These are phyloP conservation scores for Chaetops frenatus DNA, from an alignment of 2,113 vertebrate species.

Conservation along the genomic window DNA sequence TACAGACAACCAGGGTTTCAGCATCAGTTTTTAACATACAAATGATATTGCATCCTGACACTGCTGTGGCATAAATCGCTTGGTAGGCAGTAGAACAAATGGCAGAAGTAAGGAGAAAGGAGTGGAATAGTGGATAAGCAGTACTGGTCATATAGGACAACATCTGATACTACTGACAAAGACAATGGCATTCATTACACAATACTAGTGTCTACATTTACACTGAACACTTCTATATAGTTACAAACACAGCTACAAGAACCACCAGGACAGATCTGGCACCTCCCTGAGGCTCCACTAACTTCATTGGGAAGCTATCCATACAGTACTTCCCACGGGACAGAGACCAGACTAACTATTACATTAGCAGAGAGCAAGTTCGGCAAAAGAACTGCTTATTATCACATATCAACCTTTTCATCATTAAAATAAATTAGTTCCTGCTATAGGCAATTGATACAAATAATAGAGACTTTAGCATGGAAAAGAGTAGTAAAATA, in stretches of 20 bases:
- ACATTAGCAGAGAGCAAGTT: background rate
- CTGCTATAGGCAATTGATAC: background rate
- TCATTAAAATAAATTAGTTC: background rate
- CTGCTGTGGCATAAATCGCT: background rate
- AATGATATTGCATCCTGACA: background rate
- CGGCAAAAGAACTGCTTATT: background rate
- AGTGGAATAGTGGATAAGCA: background rate
- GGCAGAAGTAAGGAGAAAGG: background rate
- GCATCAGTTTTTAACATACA: background rate
- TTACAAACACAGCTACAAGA: background rate
- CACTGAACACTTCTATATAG: background rate
- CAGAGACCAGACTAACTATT: background rate
- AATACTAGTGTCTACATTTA: background rate
- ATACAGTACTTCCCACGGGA: rapidly evolving
- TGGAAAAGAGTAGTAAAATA: background rate
- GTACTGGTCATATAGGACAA: background rate
- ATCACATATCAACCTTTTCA: background rate
- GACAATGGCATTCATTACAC: background rate
- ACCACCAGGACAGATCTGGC: background rate
- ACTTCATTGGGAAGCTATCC: background rate
- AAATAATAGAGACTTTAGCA: background rate
- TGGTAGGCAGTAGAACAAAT: background rate
- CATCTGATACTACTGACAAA: background rate
- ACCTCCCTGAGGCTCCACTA: background rate
- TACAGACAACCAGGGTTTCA: background rate